Conservation (phyloP, 2,888 invertebrate genomes). For the Andrena minutula region DNA sequence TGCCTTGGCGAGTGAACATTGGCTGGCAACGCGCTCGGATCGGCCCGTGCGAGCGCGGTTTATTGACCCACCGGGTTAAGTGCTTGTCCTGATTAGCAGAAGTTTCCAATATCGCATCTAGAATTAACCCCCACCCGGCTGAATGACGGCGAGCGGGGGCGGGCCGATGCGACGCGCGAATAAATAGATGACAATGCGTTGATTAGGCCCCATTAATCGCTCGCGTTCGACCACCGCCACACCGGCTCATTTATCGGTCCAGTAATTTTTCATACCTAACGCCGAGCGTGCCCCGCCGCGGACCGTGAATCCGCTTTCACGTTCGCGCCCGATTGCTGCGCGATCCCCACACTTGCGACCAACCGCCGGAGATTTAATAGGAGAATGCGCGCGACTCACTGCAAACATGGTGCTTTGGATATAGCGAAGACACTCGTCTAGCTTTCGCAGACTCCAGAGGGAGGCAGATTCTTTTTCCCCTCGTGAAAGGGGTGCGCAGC, state of each 20-base stretch:
- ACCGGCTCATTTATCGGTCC: constrained; percentile 30
- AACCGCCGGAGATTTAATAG: background rate
- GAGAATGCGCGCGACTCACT: background rate
- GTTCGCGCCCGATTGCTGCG: constrained; percentile 5
- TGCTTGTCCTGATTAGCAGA: constrained; percentile 72
- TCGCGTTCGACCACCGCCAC: background rate
- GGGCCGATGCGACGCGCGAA: constrained; percentile 34
- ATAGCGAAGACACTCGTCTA: background rate
- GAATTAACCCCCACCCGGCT: constrained; percentile 51
- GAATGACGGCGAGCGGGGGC: constrained; percentile 52
- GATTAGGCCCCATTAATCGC: constrained; percentile 59
- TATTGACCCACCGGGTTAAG: constrained; percentile 72
- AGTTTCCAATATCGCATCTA: constrained; percentile 72
- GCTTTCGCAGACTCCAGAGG: constrained; percentile 11
- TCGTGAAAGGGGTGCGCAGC: background rate
- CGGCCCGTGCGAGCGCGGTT: constrained; percentile 53
- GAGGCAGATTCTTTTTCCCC: constrained; percentile 38
- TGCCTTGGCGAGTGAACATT: constrained; percentile 66
- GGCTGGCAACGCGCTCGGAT: constrained; percentile 57
- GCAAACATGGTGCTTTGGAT: background rate
- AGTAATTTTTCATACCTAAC: constrained; percentile 32
- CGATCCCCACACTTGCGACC: background rate
- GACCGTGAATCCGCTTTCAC: background rate
- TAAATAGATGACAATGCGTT: constrained; percentile 66
- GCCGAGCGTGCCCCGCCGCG: background rate